Evolutionary conservation across 2,113 vertebrate species (phyloP).

Genomic region (Nothocercus julius): DNA sequence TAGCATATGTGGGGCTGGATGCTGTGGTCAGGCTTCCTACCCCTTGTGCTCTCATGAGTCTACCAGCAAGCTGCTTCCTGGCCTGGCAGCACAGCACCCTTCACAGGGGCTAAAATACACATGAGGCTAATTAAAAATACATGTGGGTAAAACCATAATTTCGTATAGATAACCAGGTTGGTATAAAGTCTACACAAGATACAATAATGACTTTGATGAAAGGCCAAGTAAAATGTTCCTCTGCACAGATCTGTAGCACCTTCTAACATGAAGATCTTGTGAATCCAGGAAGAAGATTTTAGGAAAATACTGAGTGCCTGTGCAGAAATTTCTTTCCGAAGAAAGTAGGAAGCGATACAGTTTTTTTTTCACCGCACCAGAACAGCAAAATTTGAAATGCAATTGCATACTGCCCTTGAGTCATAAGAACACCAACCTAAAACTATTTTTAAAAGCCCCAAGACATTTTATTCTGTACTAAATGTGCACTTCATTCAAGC

Average conservation of each 20-base stretch:
- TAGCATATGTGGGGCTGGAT: accelerated
- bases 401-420: background rate
- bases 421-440: background rate
- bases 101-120: background rate
- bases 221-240: background rate
- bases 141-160: background rate
- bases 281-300: background rate
- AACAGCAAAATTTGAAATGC: background rate
- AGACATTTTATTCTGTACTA: background rate
- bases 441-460: background rate
- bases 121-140: background rate
- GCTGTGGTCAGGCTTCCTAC: background rate
- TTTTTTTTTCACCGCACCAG: background rate
- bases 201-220: background rate
- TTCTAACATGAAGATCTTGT: background rate
- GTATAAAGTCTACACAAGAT: background rate
- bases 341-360: accelerated
- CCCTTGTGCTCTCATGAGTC: background rate
- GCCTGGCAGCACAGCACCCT: background rate
- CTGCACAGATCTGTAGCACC: background rate
- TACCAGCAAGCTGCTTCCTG: background rate
- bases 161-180: background rate
- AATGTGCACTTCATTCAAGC: background rate
- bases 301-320: background rate
- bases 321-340: background rate